A percentile compares a stretch with the other conserved stretches of the same genome.
phyloP scores from a whole-genome alignment of 2,797 vertebrate species.

The Dryobates pubescens region DNA sequence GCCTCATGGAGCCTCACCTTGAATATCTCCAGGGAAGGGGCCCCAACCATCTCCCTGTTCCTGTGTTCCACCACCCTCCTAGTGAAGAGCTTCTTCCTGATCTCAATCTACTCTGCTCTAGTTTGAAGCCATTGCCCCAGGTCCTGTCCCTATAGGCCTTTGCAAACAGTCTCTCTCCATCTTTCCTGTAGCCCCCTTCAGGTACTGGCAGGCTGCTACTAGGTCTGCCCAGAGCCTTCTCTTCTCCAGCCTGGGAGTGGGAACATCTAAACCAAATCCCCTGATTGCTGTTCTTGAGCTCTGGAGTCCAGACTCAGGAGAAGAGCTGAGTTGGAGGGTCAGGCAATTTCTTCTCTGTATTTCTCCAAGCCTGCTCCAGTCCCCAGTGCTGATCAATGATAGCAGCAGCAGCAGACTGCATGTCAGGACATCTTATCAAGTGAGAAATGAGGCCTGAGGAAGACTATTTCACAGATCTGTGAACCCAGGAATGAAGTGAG shows the following conservation, averaged over 20 bases:
- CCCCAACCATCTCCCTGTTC: too few species aligned
- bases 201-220: too few species aligned
- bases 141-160: too few species aligned
- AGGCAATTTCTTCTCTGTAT: background rate
- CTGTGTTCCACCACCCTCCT: too few species aligned
- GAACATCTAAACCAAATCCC: background rate
- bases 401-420: background rate
- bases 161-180: too few species aligned
- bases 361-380: background rate
- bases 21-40: too few species aligned
- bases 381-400: background rate
- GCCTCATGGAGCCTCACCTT: too few species aligned
- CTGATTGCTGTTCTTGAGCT: background rate
- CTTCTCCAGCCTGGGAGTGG: background rate
- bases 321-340: background rate
- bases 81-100: too few species aligned
- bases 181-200: too few species aligned
- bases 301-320: background rate
- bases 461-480: background rate
- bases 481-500: background rate
- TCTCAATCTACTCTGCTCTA: too few species aligned
- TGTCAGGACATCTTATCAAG: background rate
- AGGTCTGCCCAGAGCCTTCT: too few species aligned
- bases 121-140: too few species aligned
- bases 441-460: slow-evolving; percentile 14